phyloP scores from a whole-genome alignment of 1,140 invertebrate genomes.

The Cyphomyrmex costatus region DNA sequence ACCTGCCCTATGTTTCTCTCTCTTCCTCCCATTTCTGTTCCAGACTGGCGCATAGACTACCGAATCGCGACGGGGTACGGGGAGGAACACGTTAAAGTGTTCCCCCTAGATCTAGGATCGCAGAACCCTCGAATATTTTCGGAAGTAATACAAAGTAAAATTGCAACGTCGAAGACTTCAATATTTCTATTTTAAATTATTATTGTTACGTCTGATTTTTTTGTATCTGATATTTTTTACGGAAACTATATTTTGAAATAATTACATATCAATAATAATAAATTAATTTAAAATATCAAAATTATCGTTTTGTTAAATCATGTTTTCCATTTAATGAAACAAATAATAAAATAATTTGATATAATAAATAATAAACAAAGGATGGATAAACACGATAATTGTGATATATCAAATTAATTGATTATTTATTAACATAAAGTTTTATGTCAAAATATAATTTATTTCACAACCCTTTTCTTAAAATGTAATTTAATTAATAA shows the following conservation, averaged over 20 bases:
- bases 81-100: neutral
- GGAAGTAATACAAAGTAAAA: neutral
- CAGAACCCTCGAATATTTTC: conserved; percentile 9
- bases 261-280: too few species aligned
- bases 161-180: neutral
- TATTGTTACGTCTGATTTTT: neutral
- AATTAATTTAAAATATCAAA: neutral
- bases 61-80: neutral
- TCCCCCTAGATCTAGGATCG: conserved; percentile 17
- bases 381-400: too few species aligned
- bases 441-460: too few species aligned
- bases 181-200: neutral
- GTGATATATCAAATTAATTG: too few species aligned
- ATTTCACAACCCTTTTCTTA: too few species aligned
- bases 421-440: too few species aligned
- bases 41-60: conserved; percentile 25
- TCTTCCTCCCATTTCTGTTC: neutral
- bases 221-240: neutral
- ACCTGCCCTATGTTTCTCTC: conserved; percentile 29
- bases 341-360: too few species aligned
- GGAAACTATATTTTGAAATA: neutral
- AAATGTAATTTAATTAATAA: too few species aligned
- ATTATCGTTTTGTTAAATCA: neutral
- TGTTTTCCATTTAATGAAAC: neutral
- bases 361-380: too few species aligned